These are phyloP conservation scores for Ostrea edulis DNA, from an alignment of 1,140 invertebrate genomes.

Conservation along the genomic window DNA sequence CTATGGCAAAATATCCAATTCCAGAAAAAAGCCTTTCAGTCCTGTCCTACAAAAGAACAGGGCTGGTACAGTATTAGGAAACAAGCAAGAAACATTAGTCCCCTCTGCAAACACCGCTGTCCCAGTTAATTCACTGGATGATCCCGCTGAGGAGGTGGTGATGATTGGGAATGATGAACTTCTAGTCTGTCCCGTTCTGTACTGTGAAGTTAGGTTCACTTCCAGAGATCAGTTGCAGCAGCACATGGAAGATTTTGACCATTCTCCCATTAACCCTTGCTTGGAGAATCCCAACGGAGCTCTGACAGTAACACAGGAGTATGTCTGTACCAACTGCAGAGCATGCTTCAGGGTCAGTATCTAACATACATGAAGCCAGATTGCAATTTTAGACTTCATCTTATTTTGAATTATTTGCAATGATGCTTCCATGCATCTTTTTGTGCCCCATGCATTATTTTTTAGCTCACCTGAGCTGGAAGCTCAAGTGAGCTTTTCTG, in stretches of 20 bases:
- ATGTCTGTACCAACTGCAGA: neutral
- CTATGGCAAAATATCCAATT: neutral
- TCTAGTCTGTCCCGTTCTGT: neutral
- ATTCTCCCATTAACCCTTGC: conserved; percentile 34
- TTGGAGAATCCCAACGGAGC: neutral
- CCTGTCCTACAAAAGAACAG: neutral
- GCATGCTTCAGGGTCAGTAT: neutral
- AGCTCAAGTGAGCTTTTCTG: too few species aligned
- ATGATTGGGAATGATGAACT: neutral
- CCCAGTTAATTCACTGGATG: neutral
- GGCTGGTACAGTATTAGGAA: neutral
- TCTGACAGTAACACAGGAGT: neutral
- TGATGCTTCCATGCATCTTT: neutral
- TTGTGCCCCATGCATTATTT: neutral
- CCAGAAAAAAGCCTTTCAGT: neutral
- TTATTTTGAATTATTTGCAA: neutral
- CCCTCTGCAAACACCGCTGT: neutral
- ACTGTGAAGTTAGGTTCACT: neutral
- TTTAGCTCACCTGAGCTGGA: too few species aligned
- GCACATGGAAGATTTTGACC: neutral
- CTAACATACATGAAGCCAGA: too few species aligned
- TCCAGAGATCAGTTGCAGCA: neutral
- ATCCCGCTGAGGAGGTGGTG: neutral
- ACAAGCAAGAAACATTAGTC: neutral
- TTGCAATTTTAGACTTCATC: too few species aligned